Base-by-base conservation (phyloP, 2,797 vertebrate species). In the Telmatherina bonti region DNA sequence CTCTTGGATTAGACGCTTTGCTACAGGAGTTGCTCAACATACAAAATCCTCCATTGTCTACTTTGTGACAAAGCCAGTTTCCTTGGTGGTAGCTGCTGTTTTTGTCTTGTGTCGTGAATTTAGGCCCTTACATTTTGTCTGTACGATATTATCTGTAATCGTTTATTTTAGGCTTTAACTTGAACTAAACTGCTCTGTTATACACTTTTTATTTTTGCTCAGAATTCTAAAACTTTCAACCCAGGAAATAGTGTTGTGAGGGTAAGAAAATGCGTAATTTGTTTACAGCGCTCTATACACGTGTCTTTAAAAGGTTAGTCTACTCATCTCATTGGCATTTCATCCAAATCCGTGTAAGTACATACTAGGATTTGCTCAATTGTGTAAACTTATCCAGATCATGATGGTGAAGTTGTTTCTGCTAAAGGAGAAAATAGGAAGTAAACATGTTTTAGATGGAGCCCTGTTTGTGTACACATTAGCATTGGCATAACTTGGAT, bases 31-130 rank as follows among this genome's bases (percentile, higher is more conserved):
- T 84, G 75, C 79, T 76, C 74, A 86, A 87, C 67, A 74, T 85
- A 92, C 81, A 90, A 85, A 89, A 90, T 87, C 77, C 87, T 72
- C 60, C 67, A 84, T 90, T 87, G 86, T 91, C 77, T 80, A 51
- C 65, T 80, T 72, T 36, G 73, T 76, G 71, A 78, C 64, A 87
- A 82, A 84, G 78, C 64, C 78, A 71, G 60, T 79, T 85, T 88
- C 27, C 71, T 86, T 49, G 5, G 26, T 80, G 43, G 59, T 70
- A n/a, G 45, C 65, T 20, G 10, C 29, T 61, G 45, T 72, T 84
- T 85, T 73, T 63, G 22, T 78, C 84, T 58, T 60, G 71, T 61
- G 69, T 76, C 63, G 49, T 35, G 57, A 63, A 56, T 65, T 5
- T 12, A 65, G 71, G 66, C 57, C 29, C 20, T 60, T 76, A 1